Evolutionary conservation across 2,797 vertebrate genomes (phyloP).

Genomic region (Sus cebifrons): DNA sequence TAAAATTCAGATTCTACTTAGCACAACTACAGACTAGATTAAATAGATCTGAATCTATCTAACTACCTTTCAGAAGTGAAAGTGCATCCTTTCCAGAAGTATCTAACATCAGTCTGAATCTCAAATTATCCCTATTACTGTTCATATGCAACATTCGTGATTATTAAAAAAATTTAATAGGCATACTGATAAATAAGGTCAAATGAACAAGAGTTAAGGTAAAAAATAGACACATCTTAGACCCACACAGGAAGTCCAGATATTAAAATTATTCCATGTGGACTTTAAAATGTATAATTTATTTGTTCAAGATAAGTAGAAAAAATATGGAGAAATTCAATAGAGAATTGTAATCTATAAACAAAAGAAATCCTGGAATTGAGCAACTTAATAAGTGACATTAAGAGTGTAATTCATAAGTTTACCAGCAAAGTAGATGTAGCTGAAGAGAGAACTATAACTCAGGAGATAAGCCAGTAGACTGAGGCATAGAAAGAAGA

Average conservation of each 20-base stretch:
- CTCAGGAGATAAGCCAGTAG: too few relatives aligned
- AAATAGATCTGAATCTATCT: background rate
- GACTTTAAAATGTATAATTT: background rate
- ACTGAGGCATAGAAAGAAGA: background rate
- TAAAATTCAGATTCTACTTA: background rate
- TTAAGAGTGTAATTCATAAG: background rate
- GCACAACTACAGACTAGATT: background rate
- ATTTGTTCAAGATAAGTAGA: background rate
- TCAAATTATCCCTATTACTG: background rate
- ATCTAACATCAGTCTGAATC: background rate
- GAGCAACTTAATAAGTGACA: background rate
- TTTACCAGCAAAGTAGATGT: background rate
- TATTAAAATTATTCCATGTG: background rate
- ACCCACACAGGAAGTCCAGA: background rate
- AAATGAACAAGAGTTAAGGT: background rate
- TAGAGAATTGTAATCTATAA: background rate
- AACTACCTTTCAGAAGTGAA: slow-evolving; percentile 7
- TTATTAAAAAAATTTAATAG: background rate
- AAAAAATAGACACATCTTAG: background rate
- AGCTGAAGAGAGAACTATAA: background rate
- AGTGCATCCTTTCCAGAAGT: background rate
- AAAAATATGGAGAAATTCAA: background rate
- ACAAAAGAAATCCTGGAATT: background rate
- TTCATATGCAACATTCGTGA: background rate
- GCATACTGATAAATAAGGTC: background rate